phyloP scores from a whole-genome alignment of 2,797 vertebrate genomes.

The Yasuhikotakia modesta region DNA sequence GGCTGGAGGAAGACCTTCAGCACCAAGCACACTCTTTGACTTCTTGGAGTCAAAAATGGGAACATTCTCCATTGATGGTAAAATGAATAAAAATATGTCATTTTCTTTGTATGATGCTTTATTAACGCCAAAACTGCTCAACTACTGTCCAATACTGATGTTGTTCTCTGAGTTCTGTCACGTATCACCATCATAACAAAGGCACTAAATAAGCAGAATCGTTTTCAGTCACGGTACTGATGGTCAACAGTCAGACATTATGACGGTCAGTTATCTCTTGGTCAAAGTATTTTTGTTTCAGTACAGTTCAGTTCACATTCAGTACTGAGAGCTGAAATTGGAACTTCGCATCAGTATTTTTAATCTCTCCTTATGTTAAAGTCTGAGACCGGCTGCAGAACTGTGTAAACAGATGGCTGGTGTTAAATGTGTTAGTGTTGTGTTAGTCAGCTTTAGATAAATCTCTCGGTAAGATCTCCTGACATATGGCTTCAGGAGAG shows the following conservation, averaged over 20 bases:
- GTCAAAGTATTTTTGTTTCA: no score
- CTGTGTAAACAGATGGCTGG: constrained; percentile 49
- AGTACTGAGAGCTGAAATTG: background rate
- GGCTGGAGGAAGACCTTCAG: constrained; percentile 89
- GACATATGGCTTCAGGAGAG: constrained; percentile 51
- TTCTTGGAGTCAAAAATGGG: constrained; percentile 99
- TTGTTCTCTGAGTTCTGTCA: no score
- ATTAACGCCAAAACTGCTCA: no score
- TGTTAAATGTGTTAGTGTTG: constrained; percentile 45
- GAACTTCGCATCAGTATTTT: constrained; percentile 13
- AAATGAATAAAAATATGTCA: constrained; percentile 51
- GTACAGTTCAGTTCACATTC: no score
- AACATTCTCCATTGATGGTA: constrained; percentile 90
- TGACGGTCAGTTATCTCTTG: no score
- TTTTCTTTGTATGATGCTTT: no score
- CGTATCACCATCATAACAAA: no score
- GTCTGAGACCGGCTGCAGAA: background rate
- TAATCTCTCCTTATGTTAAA: constrained; percentile 13
- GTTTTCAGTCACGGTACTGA: no score
- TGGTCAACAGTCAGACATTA: no score
- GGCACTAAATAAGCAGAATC: no score
- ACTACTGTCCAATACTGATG: no score
- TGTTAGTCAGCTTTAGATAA: constrained; percentile 56
- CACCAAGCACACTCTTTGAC: constrained; percentile 97
- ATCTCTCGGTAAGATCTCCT: constrained; percentile 40